Conservation (phyloP, 2,113 vertebrate species). For the Pelusios castaneus region DNA sequence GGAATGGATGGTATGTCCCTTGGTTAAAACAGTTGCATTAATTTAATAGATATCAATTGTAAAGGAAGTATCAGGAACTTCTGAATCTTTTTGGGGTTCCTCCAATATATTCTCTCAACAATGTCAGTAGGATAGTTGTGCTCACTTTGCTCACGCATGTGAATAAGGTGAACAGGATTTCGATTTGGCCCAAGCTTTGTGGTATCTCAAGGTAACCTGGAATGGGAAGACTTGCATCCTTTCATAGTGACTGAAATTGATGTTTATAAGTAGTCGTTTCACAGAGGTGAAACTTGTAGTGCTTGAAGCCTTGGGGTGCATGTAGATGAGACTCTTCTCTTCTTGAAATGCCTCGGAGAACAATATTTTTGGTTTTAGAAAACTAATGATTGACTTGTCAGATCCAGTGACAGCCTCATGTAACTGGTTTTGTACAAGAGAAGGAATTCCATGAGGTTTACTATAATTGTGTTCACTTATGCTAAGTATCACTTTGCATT, state of each 20-base stretch:
- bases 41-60: neutral
- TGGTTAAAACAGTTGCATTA: neutral
- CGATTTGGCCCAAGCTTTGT: neutral
- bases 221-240: neutral
- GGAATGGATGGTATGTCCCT: neutral
- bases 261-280: neutral
- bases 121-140: neutral
- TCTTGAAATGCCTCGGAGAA: neutral
- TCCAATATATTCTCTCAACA: neutral
- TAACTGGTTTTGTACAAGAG: neutral
- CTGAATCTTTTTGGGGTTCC: neutral
- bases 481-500: neutral
- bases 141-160: neutral
- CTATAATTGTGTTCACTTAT: neutral
- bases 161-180: neutral
- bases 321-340: constrained; percentile 6
- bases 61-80: neutral
- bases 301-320: neutral
- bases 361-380: neutral
- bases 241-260: neutral
- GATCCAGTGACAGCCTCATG: accelerated
- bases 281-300: neutral
- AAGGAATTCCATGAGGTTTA: neutral
- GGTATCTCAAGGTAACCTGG: neutral
- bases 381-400: neutral